phyloP scores from a whole-genome alignment of 1,140 invertebrate genomes.

The Euschistus heros region DNA sequence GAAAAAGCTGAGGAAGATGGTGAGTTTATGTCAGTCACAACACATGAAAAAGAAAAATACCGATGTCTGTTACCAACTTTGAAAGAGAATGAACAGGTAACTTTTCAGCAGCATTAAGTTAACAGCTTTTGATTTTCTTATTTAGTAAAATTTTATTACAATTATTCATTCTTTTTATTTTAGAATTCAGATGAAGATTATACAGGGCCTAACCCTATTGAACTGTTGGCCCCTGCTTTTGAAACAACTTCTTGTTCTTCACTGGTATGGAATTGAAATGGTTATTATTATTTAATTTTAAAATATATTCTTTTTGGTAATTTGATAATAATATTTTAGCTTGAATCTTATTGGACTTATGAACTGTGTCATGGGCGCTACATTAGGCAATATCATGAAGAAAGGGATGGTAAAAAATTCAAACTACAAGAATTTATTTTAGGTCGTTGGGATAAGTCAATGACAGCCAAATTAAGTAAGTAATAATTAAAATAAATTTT shows the following conservation, averaged over 20 bases:
- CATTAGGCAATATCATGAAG: constrained; percentile 90
- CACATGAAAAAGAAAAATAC: constrained; percentile 42
- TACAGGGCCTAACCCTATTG: constrained; percentile 50
- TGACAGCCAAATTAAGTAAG: constrained; percentile 39
- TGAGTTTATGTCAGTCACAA: constrained; percentile 37
- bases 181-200: constrained; percentile 34
- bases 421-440: constrained; percentile 73
- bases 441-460: constrained; percentile 54
- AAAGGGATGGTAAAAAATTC: constrained; percentile 72
- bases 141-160: constrained; percentile 12
- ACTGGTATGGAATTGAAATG: constrained; percentile 44
- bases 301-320: background rate
- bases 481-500: constrained; percentile 4
- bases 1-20: constrained; percentile 31
- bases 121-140: constrained; percentile 10
- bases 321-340: constrained; percentile 36
- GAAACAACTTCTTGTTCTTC: constrained; percentile 61
- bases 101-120: background rate
- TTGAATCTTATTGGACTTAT: constrained; percentile 96
- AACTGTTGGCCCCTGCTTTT: constrained; percentile 66
- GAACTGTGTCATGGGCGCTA: constrained; percentile 88
- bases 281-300: constrained; percentile 12
- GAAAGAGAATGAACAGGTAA: constrained; percentile 41
- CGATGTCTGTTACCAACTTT: constrained; percentile 61
- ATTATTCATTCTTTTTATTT: constrained; percentile 22